phyloP scores from a whole-genome alignment of 2,888 invertebrate genomes.

The Phyllotreta striolata region DNA sequence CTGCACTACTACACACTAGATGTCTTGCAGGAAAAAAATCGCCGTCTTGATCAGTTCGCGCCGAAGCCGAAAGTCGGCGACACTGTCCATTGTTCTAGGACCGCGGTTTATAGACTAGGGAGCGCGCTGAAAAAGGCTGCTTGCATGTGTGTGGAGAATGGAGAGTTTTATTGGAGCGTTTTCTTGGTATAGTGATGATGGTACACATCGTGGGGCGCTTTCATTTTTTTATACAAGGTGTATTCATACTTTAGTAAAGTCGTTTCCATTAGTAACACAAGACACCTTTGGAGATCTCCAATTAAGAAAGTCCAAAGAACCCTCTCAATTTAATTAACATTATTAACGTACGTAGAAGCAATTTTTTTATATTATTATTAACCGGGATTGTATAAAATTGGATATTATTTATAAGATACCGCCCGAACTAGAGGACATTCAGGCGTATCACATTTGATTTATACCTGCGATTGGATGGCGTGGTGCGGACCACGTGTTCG shows the following conservation, averaged over 20 bases:
- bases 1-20: constrained; percentile 60
- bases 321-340: too few relatives aligned
- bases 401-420: not conserved
- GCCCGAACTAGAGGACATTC: not conserved
- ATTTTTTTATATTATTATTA: not conserved
- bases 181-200: too few relatives aligned
- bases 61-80: constrained; percentile 56
- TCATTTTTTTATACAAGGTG: too few relatives aligned
- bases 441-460: constrained; percentile 10
- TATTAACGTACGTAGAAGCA: not conserved
- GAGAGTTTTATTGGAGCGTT: constrained; percentile 5
- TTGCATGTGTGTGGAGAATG: not conserved
- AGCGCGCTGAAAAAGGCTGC: constrained; percentile 20
- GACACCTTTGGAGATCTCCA: too few relatives aligned
- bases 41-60: constrained; percentile 52
- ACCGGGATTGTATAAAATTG: not conserved
- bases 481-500: constrained; percentile 13
- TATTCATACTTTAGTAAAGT: too few relatives aligned
- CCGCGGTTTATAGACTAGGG: constrained; percentile 43
- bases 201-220: too few relatives aligned
- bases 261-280: too few relatives aligned
- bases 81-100: constrained; percentile 45
- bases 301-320: too few relatives aligned
- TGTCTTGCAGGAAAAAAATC: constrained; percentile 54
- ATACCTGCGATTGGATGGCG: not conserved